Evolutionary conservation across 2,888 invertebrate genomes (phyloP), one percentile per base, ranked within the genome.

Genomic region (Standfussiana lucernea): DNA sequence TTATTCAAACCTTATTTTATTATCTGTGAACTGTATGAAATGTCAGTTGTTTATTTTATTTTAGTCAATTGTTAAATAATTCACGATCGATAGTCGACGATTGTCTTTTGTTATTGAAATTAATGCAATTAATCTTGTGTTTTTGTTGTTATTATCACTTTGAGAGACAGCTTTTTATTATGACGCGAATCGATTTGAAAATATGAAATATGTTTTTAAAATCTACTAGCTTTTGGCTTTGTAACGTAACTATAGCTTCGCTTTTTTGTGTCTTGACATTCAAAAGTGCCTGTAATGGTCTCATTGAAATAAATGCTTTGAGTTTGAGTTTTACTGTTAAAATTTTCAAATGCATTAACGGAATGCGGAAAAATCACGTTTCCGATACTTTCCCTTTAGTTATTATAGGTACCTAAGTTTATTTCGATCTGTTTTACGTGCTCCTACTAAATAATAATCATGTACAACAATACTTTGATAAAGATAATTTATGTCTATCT

Each of bases 1-100:
- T 95, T 95, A 96, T 96, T 95, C 96, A 95, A 94, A 93, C 94
- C 94, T 93, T 91, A 93, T 94, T 96, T 96, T 96, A 96, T 96
- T 94, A 95, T 93, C 96, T 96, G 96, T 85, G 92, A 96, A 96
- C 92, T 93, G 90, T 90, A 90, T 90, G 89, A 91, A 91, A 91
- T 87, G 89, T 88, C 92, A 91, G 93, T 94, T 94, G 93, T 93
- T 94, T 94, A 91, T 92, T 93, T 86, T 86, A 88, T 84, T 90
- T 85, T 75, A 82, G 77, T 88, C 86, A 77, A 86, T 89, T 80
- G 88, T 89, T 82, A 64, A 71, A 82, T 86, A 79, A 89, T 89
- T 86, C 81, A 80, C 82, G 80, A 85, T 89, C 84, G 69, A 89
- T 87, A 84, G 85, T 86, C 80, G 75, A 62, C 61, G 40, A 50